Evolutionary conservation across 2,113 vertebrate genomes (phyloP), one percentile per base, ranked within the genome.

Genomic region (Corythoichthys intestinalis): DNA sequence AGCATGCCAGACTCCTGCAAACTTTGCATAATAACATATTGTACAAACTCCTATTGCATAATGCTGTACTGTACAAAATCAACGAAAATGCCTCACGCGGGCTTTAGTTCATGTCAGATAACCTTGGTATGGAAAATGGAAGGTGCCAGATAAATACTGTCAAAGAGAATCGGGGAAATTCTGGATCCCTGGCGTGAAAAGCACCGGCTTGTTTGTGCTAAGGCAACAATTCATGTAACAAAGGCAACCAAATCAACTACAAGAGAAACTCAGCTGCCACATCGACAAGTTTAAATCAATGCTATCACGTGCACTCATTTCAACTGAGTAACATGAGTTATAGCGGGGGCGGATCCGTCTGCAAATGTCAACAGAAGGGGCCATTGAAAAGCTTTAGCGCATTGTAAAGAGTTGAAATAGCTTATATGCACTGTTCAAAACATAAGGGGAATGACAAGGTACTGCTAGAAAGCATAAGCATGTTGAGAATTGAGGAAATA

Each of bases 1-100:
- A 86, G 72, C 89, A 89, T 87, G 85, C 87, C 75, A 69, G 72
- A 86, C 71, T 71, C 58, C 74, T 70, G 70, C 76, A 74, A 77
- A 63, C 58, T 77, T 89, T 90, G 89, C 89, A 90, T 89, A 90
- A 80, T 86, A 76, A 66, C 75, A 74, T 86, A 87, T 77, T 85
- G 61, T 81, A 89, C 82, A 85, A 77, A 83, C 59, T 52, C 71
- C 68, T 75, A 77, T 85, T 87, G 86, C 88, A 89, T 89, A 88
- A 81, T 76, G 56, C 82, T n/a, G 17, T 63, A 83, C 72, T 83
- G 71, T 82, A 83, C 83, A 88, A 82, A 85, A 81, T 44, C 2
- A 62, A 77, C 60, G 34, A 62, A 75, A 54, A 6, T 49, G 67
- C 67, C 48, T 38, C 7, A n/a, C 4, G 37, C n/a, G 41, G 65